Conservation (phyloP, 2,797 vertebrate genomes). For the Cephalopachus bancanus region DNA sequence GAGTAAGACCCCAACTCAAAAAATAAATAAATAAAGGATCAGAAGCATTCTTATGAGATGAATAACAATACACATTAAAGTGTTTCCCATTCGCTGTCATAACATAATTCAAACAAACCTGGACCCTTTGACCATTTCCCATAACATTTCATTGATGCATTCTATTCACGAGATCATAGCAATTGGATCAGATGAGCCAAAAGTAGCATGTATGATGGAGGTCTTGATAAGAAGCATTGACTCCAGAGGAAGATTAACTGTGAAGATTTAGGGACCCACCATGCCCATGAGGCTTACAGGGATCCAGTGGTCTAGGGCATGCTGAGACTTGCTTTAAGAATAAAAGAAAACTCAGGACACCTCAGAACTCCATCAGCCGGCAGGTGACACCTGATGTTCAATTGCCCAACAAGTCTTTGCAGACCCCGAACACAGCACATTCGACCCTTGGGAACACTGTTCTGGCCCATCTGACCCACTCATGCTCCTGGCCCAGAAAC, state of each 20-base stretch:
- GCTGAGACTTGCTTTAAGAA: background rate
- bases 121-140: background rate
- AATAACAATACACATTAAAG: background rate
- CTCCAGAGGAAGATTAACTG: background rate
- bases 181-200: slow-evolving; percentile 14
- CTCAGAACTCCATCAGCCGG: background rate
- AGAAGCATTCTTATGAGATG: background rate
- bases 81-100: background rate
- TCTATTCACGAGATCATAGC: background rate
- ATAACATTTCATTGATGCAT: background rate
- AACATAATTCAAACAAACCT: background rate
- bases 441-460: background rate
- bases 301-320: background rate
- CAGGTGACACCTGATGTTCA: background rate
- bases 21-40: background rate
- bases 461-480: background rate
- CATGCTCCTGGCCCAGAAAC: background rate
- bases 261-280: background rate
- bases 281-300: background rate
- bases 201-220: background rate
- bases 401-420: background rate
- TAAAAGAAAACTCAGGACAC: background rate
- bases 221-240: background rate
- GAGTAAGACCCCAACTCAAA: no score
- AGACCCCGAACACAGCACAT: background rate